A percentile compares a stretch with the other conserved stretches of the same genome.
Evolutionary conservation across 2,113 vertebrate genomes (phyloP).

Genomic region (Dendropsophus ebraccatus): DNA sequence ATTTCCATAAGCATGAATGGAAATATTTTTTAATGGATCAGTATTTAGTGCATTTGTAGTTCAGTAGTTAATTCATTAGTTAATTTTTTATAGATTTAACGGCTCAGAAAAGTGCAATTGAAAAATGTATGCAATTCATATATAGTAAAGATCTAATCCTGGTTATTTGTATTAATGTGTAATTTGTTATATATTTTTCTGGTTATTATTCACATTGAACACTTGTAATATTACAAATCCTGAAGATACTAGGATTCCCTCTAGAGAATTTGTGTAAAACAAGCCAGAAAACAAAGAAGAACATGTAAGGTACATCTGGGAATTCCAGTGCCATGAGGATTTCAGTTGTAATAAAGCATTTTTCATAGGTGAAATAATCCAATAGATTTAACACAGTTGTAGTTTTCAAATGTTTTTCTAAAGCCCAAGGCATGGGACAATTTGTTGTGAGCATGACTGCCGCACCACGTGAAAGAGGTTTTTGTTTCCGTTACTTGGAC

Average conservation of each 20-base stretch:
- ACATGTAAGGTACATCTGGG: background rate
- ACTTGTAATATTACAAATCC: background rate
- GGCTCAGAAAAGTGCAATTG: no score
- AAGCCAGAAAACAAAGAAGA: background rate
- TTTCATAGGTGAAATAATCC: background rate
- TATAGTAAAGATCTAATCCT: background rate
- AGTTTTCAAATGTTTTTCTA: background rate
- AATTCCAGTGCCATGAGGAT: background rate
- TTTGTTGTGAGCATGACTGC: no score
- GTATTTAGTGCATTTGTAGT: no score
- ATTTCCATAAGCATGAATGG: no score
- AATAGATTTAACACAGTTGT: background rate
- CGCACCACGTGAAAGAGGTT: no score
- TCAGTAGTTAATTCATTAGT: no score
- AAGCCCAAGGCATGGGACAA: background rate
- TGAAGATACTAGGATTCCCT: background rate
- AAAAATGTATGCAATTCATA: no score
- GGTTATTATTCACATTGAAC: background rate
- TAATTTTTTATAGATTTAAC: no score
- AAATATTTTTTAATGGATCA: background rate
- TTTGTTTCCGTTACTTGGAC: no score
- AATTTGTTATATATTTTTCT: background rate
- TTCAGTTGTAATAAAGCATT: slow-evolving; percentile 1
- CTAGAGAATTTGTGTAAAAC: background rate
- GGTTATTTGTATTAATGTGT: background rate